Evolutionary conservation across 2,797 vertebrate genomes (phyloP).

Genomic region (Tiaroga cobitis): DNA sequence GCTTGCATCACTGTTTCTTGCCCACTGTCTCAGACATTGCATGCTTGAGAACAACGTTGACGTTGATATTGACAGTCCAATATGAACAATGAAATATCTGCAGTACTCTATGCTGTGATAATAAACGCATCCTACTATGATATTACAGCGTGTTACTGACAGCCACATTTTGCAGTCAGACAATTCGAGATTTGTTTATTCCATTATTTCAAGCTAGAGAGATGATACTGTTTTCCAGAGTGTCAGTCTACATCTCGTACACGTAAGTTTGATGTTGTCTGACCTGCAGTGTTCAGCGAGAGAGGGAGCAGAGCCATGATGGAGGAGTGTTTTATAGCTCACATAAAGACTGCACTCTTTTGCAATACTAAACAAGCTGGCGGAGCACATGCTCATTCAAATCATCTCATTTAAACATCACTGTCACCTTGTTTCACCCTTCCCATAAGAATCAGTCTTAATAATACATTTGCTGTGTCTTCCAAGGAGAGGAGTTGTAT

Average conservation of each 20-base stretch:
- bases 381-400: constrained; percentile 2
- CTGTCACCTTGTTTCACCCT: constrained; percentile 47
- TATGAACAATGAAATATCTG: constrained; percentile 23
- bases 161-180: constrained; percentile 33
- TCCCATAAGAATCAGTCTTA: constrained; percentile 37
- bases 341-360: constrained; percentile 26
- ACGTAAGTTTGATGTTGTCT: constrained; percentile 7
- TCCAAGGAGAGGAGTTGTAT: constrained; percentile 22
- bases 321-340: constrained; percentile 20
- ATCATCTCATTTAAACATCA: constrained; percentile 27
- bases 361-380: constrained; percentile 39
- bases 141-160: constrained; percentile 28
- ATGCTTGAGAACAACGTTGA: not conserved
- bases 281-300: constrained; percentile 11
- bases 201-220: constrained; percentile 29
- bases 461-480: constrained; percentile 17
- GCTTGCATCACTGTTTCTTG: constrained; percentile 32
- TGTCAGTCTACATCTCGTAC: constrained; percentile 13
- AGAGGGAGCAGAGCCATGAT: constrained; percentile 26
- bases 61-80: constrained; percentile 21
- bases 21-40: constrained; percentile 17
- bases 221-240: constrained; percentile 28
- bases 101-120: constrained; percentile 2
- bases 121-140: constrained; percentile 16
- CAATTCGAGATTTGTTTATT: constrained; percentile 38